A percentile compares a stretch with the other conserved stretches of the same genome.
These are phyloP conservation scores for Spinus olivaceus DNA, from an alignment of 2,797 vertebrate genomes.

Conservation along the genomic window DNA sequence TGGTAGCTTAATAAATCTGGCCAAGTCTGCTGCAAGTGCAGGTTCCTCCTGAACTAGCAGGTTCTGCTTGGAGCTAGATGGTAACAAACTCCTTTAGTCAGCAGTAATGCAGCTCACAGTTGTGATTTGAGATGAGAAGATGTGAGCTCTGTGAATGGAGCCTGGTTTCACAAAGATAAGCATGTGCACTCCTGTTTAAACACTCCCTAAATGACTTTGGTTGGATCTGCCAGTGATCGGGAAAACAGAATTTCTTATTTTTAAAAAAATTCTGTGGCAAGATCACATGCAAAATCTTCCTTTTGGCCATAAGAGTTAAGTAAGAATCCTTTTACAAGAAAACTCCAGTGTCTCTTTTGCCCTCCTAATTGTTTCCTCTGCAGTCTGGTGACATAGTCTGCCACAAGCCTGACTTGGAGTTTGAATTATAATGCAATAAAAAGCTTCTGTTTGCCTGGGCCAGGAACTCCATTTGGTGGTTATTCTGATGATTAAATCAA, in stretches of 20 bases:
- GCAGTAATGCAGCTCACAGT: neutral
- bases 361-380: neutral
- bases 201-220: neutral
- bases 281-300: neutral
- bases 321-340: neutral
- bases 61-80: neutral
- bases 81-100: neutral
- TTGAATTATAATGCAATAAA: neutral
- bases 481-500: neutral
- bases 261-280: neutral
- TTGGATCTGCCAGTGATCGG: neutral
- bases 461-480: neutral
- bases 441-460: neutral
- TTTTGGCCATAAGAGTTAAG: neutral
- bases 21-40: neutral
- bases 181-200: neutral
- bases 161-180: neutral
- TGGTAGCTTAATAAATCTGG: neutral
- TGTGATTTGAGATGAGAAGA: neutral
- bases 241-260: neutral
- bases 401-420: neutral
- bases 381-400: neutral
- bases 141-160: fast-evolving
- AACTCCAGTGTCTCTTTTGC: neutral
- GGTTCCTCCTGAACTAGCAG: neutral